Percentiles rank a stretch among this genome's conserved stretches.
Conservation (phyloP, 53 echinoderm and acorn worm species). For the Stichopus horrens region DNA sequence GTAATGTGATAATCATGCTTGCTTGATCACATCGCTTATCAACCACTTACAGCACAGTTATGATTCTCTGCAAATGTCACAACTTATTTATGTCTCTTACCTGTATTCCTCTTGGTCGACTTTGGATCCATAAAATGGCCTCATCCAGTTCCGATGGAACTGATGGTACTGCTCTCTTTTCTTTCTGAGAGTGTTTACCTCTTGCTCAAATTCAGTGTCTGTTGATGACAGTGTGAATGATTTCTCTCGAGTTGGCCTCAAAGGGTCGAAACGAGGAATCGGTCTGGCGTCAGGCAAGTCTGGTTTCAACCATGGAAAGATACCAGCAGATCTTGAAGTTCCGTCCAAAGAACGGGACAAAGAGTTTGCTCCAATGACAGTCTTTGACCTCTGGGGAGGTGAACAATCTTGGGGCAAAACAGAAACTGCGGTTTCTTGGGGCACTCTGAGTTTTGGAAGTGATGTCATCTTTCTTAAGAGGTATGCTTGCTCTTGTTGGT, state of each 20-base stretch:
- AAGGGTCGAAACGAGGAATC: slow-evolving; percentile 70
- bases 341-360: slow-evolving; percentile 1
- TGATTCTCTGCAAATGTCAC: no score
- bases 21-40: no score
- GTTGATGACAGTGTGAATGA: slow-evolving; percentile 83
- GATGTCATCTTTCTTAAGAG: slow-evolving; percentile 18
- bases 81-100: slow-evolving; percentile 29
- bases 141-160: slow-evolving; percentile 86
- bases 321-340: background rate
- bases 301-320: slow-evolving; percentile 28
- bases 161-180: slow-evolving; percentile 88
- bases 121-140: slow-evolving; percentile 89
- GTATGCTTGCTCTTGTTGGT: no score
- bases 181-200: slow-evolving; percentile 65
- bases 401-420: slow-evolving; percentile 18
- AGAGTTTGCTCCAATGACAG: background rate
- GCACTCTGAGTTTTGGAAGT: slow-evolving; percentile 21
- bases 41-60: no score
- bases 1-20: no score
- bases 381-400: slow-evolving; percentile 6
- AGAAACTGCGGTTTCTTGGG: slow-evolving; percentile 20
- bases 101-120: slow-evolving; percentile 91
- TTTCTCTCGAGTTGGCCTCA: slow-evolving; percentile 67
- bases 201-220: slow-evolving; percentile 75
- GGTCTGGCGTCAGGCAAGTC: slow-evolving; percentile 18